A percentile compares a stretch with the other conserved stretches of the same genome.
phyloP scores from a whole-genome alignment of 2,888 invertebrate genomes.

The Drosophila paracracens region DNA sequence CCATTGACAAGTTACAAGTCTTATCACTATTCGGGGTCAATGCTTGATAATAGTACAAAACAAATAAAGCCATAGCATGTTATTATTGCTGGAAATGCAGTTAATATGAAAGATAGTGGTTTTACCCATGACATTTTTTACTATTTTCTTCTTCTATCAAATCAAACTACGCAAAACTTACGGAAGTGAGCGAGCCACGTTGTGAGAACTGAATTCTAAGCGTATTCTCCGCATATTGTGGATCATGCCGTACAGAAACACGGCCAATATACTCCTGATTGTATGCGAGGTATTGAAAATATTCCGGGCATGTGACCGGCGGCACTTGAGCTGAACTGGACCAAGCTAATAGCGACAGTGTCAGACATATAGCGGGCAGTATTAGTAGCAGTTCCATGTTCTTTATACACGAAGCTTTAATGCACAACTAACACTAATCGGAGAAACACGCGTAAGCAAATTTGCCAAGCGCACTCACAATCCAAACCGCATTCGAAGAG shows the following conservation, averaged over 20 bases:
- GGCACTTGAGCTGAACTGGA: conserved; percentile 54
- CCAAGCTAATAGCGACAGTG: conserved; percentile 17
- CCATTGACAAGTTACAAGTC: conserved; percentile 22
- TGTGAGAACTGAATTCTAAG: conserved; percentile 72
- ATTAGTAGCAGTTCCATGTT: conserved; percentile 45
- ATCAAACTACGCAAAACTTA: conserved; percentile 39
- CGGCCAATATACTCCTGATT: conserved; percentile 60
- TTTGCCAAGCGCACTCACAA: conserved; percentile 15
- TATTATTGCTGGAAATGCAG: not conserved
- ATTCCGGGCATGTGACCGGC: conserved; percentile 64
- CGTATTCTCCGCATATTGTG: conserved; percentile 40
- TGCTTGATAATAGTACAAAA: conserved; percentile 50
- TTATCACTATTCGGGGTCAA: conserved; percentile 46
- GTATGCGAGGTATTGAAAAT: conserved; percentile 64
- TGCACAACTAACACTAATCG: conserved; percentile 5
- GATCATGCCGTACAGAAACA: conserved; percentile 54
- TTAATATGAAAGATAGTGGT: not conserved
- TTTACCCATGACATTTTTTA: not conserved
- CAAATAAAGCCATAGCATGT: not conserved
- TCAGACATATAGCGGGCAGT: conserved; percentile 22
- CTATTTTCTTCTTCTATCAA: not conserved
- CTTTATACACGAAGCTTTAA: not conserved
- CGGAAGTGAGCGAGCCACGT: conserved; percentile 51
- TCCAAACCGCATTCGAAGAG: conserved; percentile 46
- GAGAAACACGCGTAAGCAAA: conserved; percentile 4